Conservation (phyloP, 2,797 vertebrate genomes). For the Onychomys torridus region DNA sequence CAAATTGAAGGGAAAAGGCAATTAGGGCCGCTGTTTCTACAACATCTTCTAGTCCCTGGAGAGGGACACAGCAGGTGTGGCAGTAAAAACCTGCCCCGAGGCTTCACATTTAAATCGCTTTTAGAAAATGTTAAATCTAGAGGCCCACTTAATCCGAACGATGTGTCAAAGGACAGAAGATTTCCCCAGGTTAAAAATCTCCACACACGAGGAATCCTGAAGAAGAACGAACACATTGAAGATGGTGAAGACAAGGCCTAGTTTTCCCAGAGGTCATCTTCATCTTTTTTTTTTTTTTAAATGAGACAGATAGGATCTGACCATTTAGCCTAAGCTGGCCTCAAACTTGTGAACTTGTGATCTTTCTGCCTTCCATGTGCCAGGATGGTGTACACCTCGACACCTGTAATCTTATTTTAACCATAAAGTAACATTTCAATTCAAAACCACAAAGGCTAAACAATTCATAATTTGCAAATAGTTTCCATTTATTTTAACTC, state of each 20-base stretch:
- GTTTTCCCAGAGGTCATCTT: not conserved
- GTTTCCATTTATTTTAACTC: slow-evolving; percentile 29
- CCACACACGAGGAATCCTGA: not conserved
- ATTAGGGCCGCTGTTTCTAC: not conserved
- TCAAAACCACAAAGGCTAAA: not conserved
- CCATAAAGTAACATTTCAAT: slow-evolving; percentile 8
- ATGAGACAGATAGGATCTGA: not conserved
- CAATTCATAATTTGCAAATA: slow-evolving; percentile 10
- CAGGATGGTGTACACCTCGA: not conserved
- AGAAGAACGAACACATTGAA: not conserved
- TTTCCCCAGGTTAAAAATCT: not conserved
- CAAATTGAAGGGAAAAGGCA: slow-evolving; percentile 50
- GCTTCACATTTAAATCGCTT: slow-evolving; percentile 47
- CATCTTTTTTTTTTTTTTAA: not conserved
- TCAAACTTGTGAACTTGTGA: not conserved
- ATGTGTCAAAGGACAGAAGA: slow-evolving; percentile 33
- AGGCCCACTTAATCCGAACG: not conserved
- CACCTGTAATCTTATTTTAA: not conserved
- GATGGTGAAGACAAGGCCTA: not conserved
- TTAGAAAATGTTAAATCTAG: slow-evolving; percentile 44
- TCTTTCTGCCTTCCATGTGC: not conserved
- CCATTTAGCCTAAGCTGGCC: not conserved
- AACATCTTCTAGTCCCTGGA: not conserved
- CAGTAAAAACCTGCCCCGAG: not conserved
- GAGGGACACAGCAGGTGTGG: not conserved